phyloP scores from a whole-genome alignment of 2,888 invertebrate species.

The Furcula furcula region DNA sequence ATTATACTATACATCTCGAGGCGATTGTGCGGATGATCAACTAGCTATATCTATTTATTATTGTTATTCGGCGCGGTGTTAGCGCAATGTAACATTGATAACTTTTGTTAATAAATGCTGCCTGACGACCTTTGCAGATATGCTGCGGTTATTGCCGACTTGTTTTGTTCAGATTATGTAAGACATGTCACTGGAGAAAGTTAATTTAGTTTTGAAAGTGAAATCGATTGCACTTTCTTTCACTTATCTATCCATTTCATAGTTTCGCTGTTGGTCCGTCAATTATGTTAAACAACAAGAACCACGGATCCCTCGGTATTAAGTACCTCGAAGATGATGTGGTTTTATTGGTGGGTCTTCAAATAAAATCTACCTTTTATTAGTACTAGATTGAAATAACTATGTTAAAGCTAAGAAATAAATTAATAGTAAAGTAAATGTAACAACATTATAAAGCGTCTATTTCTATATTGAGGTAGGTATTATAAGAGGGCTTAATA shows the following conservation, averaged over 20 bases:
- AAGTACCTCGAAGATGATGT: background rate
- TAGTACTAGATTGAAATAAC: too few relatives aligned
- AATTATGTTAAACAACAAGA: constrained; percentile 36
- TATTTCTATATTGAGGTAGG: constrained; percentile 36
- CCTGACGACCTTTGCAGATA: constrained; percentile 68
- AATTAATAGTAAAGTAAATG: too few relatives aligned
- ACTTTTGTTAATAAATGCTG: constrained; percentile 27
- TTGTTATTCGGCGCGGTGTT: constrained; percentile 6
- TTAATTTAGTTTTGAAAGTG: constrained; percentile 82
- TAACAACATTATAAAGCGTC: constrained; percentile 8
- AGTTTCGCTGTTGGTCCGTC: constrained; percentile 53
- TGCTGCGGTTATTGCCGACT: constrained; percentile 70
- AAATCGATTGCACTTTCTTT: constrained; percentile 81
- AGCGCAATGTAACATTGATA: constrained; percentile 21
- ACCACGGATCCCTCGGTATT: constrained; percentile 16
- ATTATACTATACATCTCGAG: background rate
- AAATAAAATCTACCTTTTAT: too few relatives aligned
- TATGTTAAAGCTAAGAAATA: too few relatives aligned
- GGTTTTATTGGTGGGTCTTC: too few relatives aligned
- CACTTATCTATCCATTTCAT: constrained; percentile 74
- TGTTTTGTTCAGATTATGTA: constrained; percentile 75
- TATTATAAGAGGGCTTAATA: constrained; percentile 63
- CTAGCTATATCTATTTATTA: background rate
- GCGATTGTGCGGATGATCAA: constrained; percentile 1
- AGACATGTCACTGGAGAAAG: constrained; percentile 81